Conservation (phyloP, 2,888 invertebrate genomes). For the Clostera curtula region DNA sequence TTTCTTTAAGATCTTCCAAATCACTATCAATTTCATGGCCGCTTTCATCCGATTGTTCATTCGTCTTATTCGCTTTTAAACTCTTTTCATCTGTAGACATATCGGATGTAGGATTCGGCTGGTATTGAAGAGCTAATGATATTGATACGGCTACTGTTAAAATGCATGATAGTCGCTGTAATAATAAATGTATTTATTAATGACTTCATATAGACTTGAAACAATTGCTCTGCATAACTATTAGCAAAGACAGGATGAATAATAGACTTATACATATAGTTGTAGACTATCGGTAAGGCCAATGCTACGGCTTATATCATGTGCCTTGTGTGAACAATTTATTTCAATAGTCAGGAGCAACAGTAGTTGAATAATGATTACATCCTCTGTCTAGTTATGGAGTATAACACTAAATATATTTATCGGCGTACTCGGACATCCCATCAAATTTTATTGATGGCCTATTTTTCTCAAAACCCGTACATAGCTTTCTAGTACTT, state of each 20-base stretch:
- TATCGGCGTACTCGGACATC: too few relatives aligned
- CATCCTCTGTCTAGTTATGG: conserved; percentile 37
- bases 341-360: conserved; percentile 35
- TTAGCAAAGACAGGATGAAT: conserved; percentile 10
- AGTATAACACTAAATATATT: conserved; percentile 8
- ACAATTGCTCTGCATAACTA: too few relatives aligned
- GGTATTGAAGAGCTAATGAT: conserved; percentile 41
- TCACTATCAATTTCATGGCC: conserved; percentile 56
- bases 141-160: conserved; percentile 27
- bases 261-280: conserved; percentile 4
- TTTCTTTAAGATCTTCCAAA: conserved; percentile 50
- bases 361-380: conserved; percentile 50
- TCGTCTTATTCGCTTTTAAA: conserved; percentile 43
- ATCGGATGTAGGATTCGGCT: conserved; percentile 53
- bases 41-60: conserved; percentile 52
- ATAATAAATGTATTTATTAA: conserved; percentile 11
- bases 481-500: too few relatives aligned
- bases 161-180: conserved; percentile 41
- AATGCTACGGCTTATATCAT: conserved; percentile 10
- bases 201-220: conserved; percentile 13
- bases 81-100: conserved; percentile 58
- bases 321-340: conserved; percentile 35
- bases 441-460: too few relatives aligned
- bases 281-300: conserved; percentile 4
- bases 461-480: too few relatives aligned